Evolutionary conservation across 2,113 vertebrate species (phyloP).

Genomic region (Oriolus oriolus): DNA sequence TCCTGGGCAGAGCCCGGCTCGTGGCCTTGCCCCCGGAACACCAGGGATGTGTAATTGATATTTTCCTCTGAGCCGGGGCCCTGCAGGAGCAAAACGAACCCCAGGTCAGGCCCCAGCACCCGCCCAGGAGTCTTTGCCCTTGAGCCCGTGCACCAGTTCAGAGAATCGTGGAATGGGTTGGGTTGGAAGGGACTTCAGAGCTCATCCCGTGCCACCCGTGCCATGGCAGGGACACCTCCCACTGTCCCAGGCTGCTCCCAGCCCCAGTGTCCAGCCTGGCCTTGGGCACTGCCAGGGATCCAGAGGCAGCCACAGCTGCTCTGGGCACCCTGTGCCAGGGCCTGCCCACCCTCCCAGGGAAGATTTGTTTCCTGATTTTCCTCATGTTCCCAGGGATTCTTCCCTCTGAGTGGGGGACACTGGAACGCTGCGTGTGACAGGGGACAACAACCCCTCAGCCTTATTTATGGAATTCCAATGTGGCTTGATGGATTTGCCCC

Average conservation of each 20-base stretch:
- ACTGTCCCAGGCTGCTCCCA: fast-evolving
- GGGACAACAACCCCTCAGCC: too few species aligned
- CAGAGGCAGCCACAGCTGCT: too few species aligned
- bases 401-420: fast-evolving
- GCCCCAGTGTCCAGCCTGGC: fast-evolving
- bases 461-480: fast-evolving
- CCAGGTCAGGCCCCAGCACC: background rate
- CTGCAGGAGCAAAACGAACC: background rate
- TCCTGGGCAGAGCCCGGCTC: background rate
- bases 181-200: background rate
- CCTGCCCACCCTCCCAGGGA: background rate
- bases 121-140: background rate
- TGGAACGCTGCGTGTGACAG: fast-evolving
- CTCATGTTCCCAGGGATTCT: background rate
- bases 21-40: background rate
- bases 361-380: background rate
- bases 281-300: background rate
- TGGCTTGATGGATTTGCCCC: fast-evolving
- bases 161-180: background rate
- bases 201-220: background rate
- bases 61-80: background rate
- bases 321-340: too few species aligned
- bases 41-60: conserved; percentile 44
- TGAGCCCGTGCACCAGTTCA: fast-evolving
- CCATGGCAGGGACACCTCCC: background rate